phyloP scores from a whole-genome alignment of 2,888 invertebrate species.

The Osedax frankpressi region DNA sequence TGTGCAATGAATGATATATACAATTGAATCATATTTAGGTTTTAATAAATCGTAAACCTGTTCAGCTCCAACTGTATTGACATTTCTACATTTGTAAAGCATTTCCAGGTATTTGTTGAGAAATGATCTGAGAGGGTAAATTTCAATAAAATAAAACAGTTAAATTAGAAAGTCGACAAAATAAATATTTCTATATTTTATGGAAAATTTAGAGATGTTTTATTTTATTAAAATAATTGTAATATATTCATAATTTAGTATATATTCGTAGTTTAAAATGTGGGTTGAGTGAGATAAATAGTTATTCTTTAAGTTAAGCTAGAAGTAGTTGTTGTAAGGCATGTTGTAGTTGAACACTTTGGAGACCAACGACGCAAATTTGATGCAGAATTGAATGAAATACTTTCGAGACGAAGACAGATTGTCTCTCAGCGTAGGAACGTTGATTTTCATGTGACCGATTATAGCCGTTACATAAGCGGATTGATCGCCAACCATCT shows the following conservation, averaged over 20 bases:
- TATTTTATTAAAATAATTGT: too few relatives aligned
- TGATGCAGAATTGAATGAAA: slow-evolving; percentile 91
- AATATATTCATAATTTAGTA: too few relatives aligned
- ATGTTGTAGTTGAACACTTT: not conserved
- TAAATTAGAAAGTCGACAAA: too few relatives aligned
- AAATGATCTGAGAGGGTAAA: slow-evolving; percentile 61
- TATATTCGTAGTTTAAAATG: too few relatives aligned
- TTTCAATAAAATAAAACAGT: too few relatives aligned
- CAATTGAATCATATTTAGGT: too few relatives aligned
- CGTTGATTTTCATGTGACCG: slow-evolving; percentile 67
- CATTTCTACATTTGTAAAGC: slow-evolving; percentile 69
- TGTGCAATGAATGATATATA: too few relatives aligned
- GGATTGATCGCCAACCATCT: slow-evolving; percentile 91
- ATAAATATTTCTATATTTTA: too few relatives aligned
- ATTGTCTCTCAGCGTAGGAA: slow-evolving; percentile 78
- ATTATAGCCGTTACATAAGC: slow-evolving; percentile 81
- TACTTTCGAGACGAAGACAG: slow-evolving; percentile 83
- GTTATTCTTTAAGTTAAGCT: not conserved
- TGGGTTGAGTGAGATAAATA: too few relatives aligned
- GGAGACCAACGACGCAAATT: slow-evolving; percentile 66
- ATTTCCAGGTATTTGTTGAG: slow-evolving; percentile 83
- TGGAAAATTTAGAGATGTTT: too few relatives aligned
- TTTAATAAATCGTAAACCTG: slow-evolving; percentile 57
- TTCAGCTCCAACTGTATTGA: slow-evolving; percentile 80
- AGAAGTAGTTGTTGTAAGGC: not conserved